phyloP scores from a whole-genome alignment of 2,797 vertebrate species.

The Fistularia commersonii region DNA sequence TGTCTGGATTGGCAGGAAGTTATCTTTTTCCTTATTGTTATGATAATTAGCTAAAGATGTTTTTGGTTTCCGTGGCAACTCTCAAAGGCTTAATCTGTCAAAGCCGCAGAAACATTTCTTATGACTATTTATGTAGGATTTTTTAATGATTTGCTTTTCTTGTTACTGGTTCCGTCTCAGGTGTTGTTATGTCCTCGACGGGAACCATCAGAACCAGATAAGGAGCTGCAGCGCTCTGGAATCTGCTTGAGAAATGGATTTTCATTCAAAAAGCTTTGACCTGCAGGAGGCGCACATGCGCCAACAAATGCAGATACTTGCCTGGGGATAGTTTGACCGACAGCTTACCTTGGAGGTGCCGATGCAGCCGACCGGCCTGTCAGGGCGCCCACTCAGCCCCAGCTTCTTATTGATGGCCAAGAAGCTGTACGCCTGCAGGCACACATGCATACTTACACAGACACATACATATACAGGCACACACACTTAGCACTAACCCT shows the following conservation, averaged over 20 bases:
- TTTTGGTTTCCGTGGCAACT: no score
- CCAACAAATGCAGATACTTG: conserved; percentile 7
- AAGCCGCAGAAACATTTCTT: no score
- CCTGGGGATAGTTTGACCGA: not conserved
- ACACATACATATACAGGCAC: conserved; percentile 6
- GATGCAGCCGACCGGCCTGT: conserved; percentile 93
- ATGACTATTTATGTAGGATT: no score
- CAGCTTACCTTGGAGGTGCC: conserved; percentile 90
- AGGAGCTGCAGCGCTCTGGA: not conserved
- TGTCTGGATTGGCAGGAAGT: no score
- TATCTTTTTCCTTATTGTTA: no score
- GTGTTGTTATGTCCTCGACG: no score
- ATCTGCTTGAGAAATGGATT: no score
- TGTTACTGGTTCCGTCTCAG: no score
- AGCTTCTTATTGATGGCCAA: conserved; percentile 92
- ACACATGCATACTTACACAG: conserved; percentile 4
- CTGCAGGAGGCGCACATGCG: conserved; percentile 5
- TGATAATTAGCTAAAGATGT: no score
- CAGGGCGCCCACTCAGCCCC: conserved; percentile 90
- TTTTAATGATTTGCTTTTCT: no score
- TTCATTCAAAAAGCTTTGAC: not conserved
- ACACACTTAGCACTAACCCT: no score
- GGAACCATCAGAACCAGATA: not conserved
- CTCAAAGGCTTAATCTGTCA: no score
- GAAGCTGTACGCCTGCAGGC: conserved; percentile 89